Evolutionary conservation across 2,797 vertebrate species (phyloP), one percentile per base, ranked within the genome.

Genomic region (Pipistrellus pipistrellus): DNA sequence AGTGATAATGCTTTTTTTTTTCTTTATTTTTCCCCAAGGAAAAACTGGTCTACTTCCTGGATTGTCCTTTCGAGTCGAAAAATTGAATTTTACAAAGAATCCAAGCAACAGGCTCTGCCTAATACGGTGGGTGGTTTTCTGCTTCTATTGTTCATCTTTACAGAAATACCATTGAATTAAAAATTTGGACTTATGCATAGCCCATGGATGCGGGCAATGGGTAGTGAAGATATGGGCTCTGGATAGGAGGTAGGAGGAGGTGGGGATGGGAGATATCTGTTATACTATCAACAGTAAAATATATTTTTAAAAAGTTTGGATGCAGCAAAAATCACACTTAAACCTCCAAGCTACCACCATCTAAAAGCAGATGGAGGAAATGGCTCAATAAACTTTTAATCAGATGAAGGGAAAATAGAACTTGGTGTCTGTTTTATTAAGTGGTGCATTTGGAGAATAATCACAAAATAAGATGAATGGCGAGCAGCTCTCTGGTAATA

Each of bases 61-160:
- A 98, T 99, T 68, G 98, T 99, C 35, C 98, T 99, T 87, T 99
- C 98, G 18, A 97, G 97, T 44, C 97, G 95, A 81, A 99, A 98
- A 97, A 98, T 99, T 85, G 98, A 99, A 91, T 99, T 99, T 97
- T 99, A 99, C 97, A 99, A 99, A 97, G 99, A 99, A 89, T 98
- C 98, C 97, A 99, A 99, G 96, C 99, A 99, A 90, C 98, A 99
- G 10, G 96, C 98, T 0, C 48, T 98, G 85, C 97, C 98, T 82
- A 98, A 98, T 96, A 88, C 98, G 99, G 99, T 99, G 98, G 77
- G 98, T 95, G 95, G 64, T 72, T 94, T 85, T 95, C 73, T 68
- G n/a, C 57, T 59, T 88, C 46, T 51, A 78, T 17, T 82, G n/a
- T 23, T 83, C 15, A 14, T 27, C 27, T 96, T 95, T 71, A 96